Evolutionary conservation across 2,797 vertebrate genomes (phyloP), one percentile per base, ranked within the genome.

Genomic region (Poeciliopsis gracilis): DNA sequence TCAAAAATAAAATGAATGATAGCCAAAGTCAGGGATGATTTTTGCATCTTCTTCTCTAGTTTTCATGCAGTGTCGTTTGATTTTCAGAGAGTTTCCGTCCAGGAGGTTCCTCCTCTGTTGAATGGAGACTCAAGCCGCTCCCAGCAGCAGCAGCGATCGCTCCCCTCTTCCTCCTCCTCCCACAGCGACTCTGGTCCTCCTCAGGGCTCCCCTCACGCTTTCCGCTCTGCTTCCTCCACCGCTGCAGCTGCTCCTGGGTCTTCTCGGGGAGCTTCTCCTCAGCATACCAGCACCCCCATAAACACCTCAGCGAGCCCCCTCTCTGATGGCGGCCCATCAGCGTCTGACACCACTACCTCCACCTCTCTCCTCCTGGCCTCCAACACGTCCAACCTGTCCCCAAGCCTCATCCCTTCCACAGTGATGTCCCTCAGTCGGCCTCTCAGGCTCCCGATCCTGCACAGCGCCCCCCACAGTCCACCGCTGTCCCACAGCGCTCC

Each of bases 51-150:
- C 45, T 38, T 47, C 33, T 18, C 9, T 49, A 38, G 41, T 81
- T n/a, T 78, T 77, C 5, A 10, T 18, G 46, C 18, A 80, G 53
- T 73, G 12, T 78, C 30, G 9, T 75, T 86, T 23, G 20, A 9
- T 28, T 83, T 85, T 77, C 89, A 97, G 97, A 95, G 95, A 80
- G 88, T 96, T 49, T 97, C 96, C 46, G 85, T 97, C 51, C 96
- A 96, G 85, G 97, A 97, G 87, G 96, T 96, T 43, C 96, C 95
- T 18, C 95, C 95, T 28, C 90, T 97, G 74, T 86, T 95, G 71
- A 97, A 97, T 2, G 96, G 96, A 38, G 96, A 96, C 78, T 94
- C 93, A 57, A 91, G 82, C 75, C 96, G 95, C 30, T 88, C 94
- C 23, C 85, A 89, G 81, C 95, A 93, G 86, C 93, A 57, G 55